Percentiles rank a stretch among this genome's conserved stretches.
These are phyloP conservation scores for Maniola jurtina DNA, from an alignment of 1,140 invertebrate genomes.

Conservation along the genomic window DNA sequence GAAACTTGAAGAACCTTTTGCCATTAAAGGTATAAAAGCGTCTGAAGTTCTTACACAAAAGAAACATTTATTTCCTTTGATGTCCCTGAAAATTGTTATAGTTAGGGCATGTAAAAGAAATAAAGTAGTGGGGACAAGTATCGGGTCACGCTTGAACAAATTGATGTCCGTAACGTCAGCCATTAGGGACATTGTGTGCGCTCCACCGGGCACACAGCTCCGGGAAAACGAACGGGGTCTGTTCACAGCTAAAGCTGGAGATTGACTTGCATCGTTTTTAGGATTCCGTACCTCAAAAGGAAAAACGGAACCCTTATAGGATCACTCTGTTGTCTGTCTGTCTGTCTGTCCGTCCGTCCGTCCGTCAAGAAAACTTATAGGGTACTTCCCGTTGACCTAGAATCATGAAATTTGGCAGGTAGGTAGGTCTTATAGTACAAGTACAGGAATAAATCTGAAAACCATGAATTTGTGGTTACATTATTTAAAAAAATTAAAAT, in stretches of 20 bases:
- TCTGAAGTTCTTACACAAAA: not conserved
- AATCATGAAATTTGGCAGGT: no score
- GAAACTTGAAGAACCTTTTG: not conserved
- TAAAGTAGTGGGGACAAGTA: conserved; percentile 46
- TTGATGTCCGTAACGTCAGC: conserved; percentile 66
- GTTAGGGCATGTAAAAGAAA: conserved; percentile 45
- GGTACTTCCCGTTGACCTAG: no score
- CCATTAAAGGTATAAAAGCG: not conserved
- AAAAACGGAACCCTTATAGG: no score
- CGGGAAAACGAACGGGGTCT: conserved; percentile 42
- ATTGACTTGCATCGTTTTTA: no score
- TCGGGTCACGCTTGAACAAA: conserved; percentile 57
- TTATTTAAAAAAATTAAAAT: no score
- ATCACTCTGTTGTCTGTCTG: no score
- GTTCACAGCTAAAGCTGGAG: conserved; percentile 42
- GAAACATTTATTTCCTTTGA: conserved; percentile 23
- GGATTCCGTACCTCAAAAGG: no score
- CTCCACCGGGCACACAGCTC: conserved; percentile 60
- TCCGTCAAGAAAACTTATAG: no score
- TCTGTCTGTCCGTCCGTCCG: no score
- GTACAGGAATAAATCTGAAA: no score
- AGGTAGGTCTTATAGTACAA: no score
- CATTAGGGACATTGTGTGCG: conserved; percentile 65
- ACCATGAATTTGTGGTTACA: no score
- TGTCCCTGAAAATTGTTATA: conserved; percentile 35